Evolutionary conservation across 2,888 invertebrate species (phyloP).

Genomic region (Megamerina dolium): DNA sequence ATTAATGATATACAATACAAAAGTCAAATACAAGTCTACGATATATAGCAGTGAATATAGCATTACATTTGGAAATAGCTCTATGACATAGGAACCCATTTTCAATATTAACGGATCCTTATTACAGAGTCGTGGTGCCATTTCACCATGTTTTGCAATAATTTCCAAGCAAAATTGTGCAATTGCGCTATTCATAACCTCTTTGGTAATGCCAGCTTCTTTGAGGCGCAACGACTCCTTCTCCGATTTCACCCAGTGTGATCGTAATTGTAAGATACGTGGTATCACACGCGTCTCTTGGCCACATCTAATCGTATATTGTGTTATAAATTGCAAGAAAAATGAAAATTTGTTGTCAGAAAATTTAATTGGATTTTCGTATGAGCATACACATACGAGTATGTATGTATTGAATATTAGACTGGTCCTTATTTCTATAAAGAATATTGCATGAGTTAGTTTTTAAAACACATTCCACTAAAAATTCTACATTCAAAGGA

Average conservation of each 20-base stretch:
- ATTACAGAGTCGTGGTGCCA: slow-evolving; percentile 92
- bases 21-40: background rate
- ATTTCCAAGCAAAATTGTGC: slow-evolving; percentile 95
- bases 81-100: slow-evolving; percentile 90
- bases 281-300: slow-evolving; percentile 97
- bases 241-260: slow-evolving; percentile 89
- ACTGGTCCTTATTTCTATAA: no score
- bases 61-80: slow-evolving; percentile 81
- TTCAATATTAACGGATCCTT: slow-evolving; percentile 98
- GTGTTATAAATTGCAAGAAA: no score
- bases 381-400: no score
- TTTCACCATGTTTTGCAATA: slow-evolving; percentile 92
- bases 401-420: no score
- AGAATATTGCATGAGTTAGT: no score
- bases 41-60: background rate
- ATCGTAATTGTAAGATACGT: slow-evolving; percentile 87
- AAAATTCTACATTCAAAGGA: no score
- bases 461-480: no score
- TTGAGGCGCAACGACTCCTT: slow-evolving; percentile 84
- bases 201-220: slow-evolving; percentile 90
- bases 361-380: no score
- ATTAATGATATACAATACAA: background rate
- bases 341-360: no score
- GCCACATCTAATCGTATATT: slow-evolving; percentile 84
- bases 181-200: slow-evolving; percentile 90